Evolutionary conservation across 1,140 invertebrate genomes (phyloP).

Genomic region (Brachionus rubens): DNA sequence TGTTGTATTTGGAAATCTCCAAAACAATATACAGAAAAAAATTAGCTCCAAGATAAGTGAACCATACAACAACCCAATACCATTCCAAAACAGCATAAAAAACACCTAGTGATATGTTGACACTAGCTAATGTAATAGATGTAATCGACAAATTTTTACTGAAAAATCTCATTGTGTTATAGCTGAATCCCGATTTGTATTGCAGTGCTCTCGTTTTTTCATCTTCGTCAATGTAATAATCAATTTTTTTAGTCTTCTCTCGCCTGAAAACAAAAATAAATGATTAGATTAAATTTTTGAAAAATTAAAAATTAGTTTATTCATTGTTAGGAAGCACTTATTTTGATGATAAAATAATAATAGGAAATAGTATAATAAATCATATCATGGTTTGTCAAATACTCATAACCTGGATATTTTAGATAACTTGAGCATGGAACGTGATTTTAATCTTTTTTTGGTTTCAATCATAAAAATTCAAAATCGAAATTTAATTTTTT

Average conservation of each 20-base stretch:
- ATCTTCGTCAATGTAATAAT: constrained; percentile 43
- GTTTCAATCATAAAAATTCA: too few relatives aligned
- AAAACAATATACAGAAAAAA: constrained; percentile 37
- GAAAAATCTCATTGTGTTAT: not conserved
- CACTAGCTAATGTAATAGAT: constrained; percentile 47
- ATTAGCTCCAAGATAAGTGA: constrained; percentile 47
- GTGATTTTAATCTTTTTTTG: too few relatives aligned
- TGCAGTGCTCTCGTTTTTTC: constrained; percentile 2
- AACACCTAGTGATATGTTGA: constrained; percentile 49
- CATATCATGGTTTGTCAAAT: too few relatives aligned
- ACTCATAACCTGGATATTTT: too few relatives aligned
- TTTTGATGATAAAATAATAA: too few relatives aligned
- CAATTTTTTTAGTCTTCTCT: constrained; percentile 40
- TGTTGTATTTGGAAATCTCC: constrained; percentile 8
- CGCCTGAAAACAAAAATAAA: constrained; percentile 18
- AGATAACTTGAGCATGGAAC: too few relatives aligned
- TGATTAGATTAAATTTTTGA: not conserved
- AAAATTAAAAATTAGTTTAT: not conserved
- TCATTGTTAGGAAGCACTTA: constrained; percentile 2
- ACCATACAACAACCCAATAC: constrained; percentile 48
- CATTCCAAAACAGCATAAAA: constrained; percentile 47
- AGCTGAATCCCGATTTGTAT: not conserved
- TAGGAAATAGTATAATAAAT: too few relatives aligned
- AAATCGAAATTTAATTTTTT: too few relatives aligned
- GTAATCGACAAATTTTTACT: not conserved